Base-by-base conservation (phyloP, 1,140 invertebrate species). In the Anagrus nilaparvatae region DNA sequence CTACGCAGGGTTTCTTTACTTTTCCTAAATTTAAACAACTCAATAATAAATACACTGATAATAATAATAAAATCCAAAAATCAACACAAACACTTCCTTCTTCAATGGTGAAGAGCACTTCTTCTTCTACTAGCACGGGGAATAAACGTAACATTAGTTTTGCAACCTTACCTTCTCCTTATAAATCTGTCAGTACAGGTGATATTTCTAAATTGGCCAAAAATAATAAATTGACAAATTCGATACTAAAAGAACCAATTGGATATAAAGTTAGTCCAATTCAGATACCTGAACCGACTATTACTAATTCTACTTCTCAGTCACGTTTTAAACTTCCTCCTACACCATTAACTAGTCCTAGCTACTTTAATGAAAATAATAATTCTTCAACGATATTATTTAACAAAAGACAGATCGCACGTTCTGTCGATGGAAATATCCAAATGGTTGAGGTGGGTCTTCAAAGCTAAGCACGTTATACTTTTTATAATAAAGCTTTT, bases 391-490 rank as follows among this genome's bases (percentile, higher is more conserved):
- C 47, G 42, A 46, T 51, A 55, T 54, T 54, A 41, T 51, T 54
- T 62, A 59, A 40, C 50, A 56, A 56, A 41, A 53, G 53, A 60
- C 63, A 66, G 65, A 65, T 63, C 60, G 65, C 65, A 68, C 65
- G 63, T 28, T 63, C 63, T 68, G 63, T 65, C 52, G 53, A 49
- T 48, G 59, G 54, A 53, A 58, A 49, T 51, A 43, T 43, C 50
- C 44, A 19, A 9, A 16, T 48, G 60, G 56, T 60, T 55, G 63
- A 66, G 65, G 63, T 68, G 65, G 61, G 65, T 66, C 50, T 54
- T 34, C 50, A n/a, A n/a, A n/a, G n/a, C n/a, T n/a, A n/a, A n/a
- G n/a, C n/a, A n/a, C n/a, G n/a, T n/a, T n/a, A n/a, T n/a, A n/a
- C n/a, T n/a, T n/a, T n/a, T n/a, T n/a, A n/a, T n/a, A n/a, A n/a